Conservation (phyloP, 1,140 invertebrate genomes). For the Anagrus nilaparvatae region DNA sequence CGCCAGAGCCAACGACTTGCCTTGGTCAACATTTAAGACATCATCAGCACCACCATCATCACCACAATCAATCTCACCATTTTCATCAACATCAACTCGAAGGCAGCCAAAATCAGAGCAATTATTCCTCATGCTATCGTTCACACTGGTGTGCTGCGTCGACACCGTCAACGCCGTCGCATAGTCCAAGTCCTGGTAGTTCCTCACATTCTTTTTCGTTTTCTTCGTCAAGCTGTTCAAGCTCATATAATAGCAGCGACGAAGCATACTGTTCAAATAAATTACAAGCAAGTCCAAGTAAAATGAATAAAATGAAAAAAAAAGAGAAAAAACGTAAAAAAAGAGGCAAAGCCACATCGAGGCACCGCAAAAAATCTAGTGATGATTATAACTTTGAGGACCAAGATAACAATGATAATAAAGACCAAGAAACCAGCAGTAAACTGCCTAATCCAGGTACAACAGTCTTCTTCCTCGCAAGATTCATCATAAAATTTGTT, state of each 20-base stretch:
- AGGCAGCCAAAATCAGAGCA: too few species aligned
- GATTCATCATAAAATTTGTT: too few species aligned
- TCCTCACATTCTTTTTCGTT: constrained; percentile 30
- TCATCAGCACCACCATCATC: constrained; percentile 19
- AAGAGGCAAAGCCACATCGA: constrained; percentile 4
- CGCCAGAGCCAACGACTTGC: constrained; percentile 25
- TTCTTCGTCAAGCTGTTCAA: constrained; percentile 32
- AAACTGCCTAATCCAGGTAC: constrained; percentile 41
- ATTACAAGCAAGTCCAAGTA: not conserved
- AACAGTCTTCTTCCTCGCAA: too few species aligned
- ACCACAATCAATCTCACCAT: constrained; percentile 22
- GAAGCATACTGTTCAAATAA: constrained; percentile 12
- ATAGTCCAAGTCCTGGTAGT: constrained; percentile 30
- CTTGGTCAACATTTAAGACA: constrained; percentile 16
- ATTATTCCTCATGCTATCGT: constrained; percentile 39
- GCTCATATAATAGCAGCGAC: constrained; percentile 36
- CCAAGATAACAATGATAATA: constrained; percentile 24
- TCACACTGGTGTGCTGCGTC: constrained; percentile 37
- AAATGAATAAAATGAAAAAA: not conserved
- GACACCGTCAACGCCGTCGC: constrained; percentile 31
- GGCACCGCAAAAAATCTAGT: not conserved
- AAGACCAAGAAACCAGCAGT: constrained; percentile 35
- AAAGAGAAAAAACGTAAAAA: not conserved
- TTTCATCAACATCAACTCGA: constrained; percentile 17
- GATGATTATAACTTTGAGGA: constrained; percentile 17